Percentiles rank a stretch among this genome's conserved stretches.
Conservation (phyloP, 2,797 vertebrate genomes). For the Cryptoprocta ferox region DNA sequence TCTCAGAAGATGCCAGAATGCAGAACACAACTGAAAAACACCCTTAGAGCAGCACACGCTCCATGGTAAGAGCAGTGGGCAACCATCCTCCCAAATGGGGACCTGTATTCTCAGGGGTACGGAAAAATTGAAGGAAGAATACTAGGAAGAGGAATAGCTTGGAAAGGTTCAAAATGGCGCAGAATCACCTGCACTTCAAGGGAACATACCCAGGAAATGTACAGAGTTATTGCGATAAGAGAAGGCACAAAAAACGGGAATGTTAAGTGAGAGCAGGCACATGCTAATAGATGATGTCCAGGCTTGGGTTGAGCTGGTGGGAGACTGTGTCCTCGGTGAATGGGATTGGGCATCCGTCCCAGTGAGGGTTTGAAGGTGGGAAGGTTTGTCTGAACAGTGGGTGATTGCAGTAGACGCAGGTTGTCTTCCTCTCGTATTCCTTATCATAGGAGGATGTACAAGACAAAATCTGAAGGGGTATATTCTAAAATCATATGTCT, state of each 20-base stretch:
- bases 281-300: background rate
- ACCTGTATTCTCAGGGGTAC: background rate
- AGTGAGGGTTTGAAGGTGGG: background rate
- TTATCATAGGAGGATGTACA: background rate
- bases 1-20: background rate
- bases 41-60: background rate
- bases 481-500: background rate
- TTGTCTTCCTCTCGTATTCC: slow-evolving; percentile 48
- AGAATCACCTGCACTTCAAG: background rate
- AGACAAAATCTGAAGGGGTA: background rate
- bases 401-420: background rate
- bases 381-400: background rate
- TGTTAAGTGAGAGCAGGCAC: background rate
- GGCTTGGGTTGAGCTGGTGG: background rate
- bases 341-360: background rate
- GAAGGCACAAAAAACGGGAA: background rate
- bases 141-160: background rate
- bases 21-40: background rate
- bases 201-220: background rate
- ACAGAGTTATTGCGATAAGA: background rate
- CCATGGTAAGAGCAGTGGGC: background rate
- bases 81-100: background rate
- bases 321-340: background rate
- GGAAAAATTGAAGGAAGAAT: background rate
- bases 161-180: background rate